A percentile compares a stretch with the other conserved stretches of the same genome.
Evolutionary conservation across 2,888 invertebrate genomes (phyloP).

Genomic region (Callyntrura guangdongensis): DNA sequence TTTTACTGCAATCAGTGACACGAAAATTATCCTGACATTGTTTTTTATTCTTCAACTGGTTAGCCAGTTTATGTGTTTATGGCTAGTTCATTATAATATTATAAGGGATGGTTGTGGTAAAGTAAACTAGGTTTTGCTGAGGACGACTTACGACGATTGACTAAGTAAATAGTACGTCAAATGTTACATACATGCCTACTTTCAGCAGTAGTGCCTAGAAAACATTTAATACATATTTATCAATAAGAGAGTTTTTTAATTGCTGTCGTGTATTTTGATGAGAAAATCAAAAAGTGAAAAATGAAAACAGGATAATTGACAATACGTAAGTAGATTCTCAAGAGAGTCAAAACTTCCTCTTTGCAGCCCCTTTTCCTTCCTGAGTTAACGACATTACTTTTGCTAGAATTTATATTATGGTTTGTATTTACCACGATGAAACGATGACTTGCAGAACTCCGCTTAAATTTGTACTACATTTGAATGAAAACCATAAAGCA

Average conservation of each 20-base stretch:
- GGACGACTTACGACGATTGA: too few species aligned
- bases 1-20: too few species aligned
- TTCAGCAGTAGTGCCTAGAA: not conserved
- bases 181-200: not conserved
- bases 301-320: conserved; percentile 37
- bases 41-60: too few species aligned
- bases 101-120: too few species aligned
- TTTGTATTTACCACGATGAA: not conserved
- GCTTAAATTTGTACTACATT: not conserved
- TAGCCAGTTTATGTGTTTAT: too few species aligned
- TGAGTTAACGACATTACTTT: conserved; percentile 31
- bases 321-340: not conserved
- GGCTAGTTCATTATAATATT: too few species aligned
- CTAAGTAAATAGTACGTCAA: not conserved
- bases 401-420: not conserved
- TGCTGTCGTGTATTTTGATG: conserved; percentile 1
- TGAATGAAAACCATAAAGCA: not conserved
- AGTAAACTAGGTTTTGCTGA: too few species aligned
- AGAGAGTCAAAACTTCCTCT: conserved; percentile 30
- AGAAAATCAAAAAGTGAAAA: conserved; percentile 37
- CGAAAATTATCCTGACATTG: too few species aligned
- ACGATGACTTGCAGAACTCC: not conserved
- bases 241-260: not conserved
- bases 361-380: conserved; percentile 48
- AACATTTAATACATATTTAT: not conserved